A percentile compares a stretch with the other conserved stretches of the same genome.
Evolutionary conservation across 2,888 invertebrate genomes (phyloP).

Genomic region (Julus scanicus): DNA sequence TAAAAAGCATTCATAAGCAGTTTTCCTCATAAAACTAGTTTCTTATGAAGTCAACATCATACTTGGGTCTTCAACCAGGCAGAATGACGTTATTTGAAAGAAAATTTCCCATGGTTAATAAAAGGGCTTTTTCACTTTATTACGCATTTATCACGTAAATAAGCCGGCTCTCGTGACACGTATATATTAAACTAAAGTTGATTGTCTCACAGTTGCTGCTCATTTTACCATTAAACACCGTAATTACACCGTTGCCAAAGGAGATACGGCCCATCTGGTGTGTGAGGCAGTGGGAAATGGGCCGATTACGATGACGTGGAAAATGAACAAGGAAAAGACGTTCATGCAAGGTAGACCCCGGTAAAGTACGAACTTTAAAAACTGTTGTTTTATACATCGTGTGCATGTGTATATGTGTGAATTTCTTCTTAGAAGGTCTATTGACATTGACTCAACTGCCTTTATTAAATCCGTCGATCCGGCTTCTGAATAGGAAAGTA

Average conservation of each 20-base stretch:
- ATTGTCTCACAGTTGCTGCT: constrained; percentile 55
- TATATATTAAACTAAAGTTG: not conserved
- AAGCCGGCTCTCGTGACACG: not conserved
- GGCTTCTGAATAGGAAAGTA: constrained; percentile 31
- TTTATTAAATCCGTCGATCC: constrained; percentile 39
- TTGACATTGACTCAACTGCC: not conserved
- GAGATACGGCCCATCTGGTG: constrained; percentile 52
- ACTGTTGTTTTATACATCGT: not conserved
- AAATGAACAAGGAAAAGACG: constrained; percentile 52
- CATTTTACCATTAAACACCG: constrained; percentile 54
- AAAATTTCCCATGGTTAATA: not conserved
- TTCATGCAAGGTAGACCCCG: constrained; percentile 54
- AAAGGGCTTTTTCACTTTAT: not conserved
- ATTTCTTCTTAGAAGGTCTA: not conserved
- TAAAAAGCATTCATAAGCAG: not conserved
- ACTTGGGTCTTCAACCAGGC: constrained; percentile 8
- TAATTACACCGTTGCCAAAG: constrained; percentile 54
- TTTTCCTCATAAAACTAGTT: constrained; percentile 15
- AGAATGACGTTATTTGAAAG: not conserved
- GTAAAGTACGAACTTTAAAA: constrained; percentile 56
- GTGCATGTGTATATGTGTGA: not conserved
- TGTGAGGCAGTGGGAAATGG: constrained; percentile 54
- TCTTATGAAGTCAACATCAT: constrained; percentile 14
- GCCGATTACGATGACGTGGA: constrained; percentile 54
- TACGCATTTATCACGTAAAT: not conserved